Base-by-base conservation (phyloP, 2,797 vertebrate genomes). In the Megalops cyprinoides region DNA sequence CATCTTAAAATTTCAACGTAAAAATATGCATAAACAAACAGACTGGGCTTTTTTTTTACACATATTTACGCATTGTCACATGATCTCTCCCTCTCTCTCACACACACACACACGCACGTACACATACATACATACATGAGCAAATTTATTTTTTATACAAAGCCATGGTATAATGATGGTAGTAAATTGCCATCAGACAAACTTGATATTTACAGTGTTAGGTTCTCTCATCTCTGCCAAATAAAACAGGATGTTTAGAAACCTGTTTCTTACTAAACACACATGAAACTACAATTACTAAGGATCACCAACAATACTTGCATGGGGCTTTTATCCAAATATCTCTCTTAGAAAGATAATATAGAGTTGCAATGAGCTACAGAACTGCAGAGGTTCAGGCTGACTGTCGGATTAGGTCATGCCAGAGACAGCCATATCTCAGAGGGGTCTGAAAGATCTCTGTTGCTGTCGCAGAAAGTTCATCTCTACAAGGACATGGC, bases 381-480 rank as follows among this genome's bases (percentile, higher is more conserved):
- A n/a, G n/a, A n/a, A n/a, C n/a, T n/a, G n/a, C n/a, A n/a, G n/a
- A 84, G 86, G 88, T 90, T 91, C 87, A 83, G 86, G 86, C 89
- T 56, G 67, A 79, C 86, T 85, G 87, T 82, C 83, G 88, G 90
- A 92, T 92, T 91, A 91, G 87, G 86, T 86, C 83, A 88, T 91
- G 85, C 85, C 92, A 90, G 92, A 92, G 91, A 91, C 88, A 83
- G 87, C 86, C 23, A 90, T 85, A 53, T 39, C 4, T 49, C 78
- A 75, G 76, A 55, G 58, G 80, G 80, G 91, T 92, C 92, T 92
- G 91, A 92, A 89, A 92, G 87, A 92, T 87, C 86, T 87, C 81
- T 74, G 84, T 82, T 71, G n/a, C 67, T 44, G 67, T 44, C 37
- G 67, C 67, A n/a, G 20, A 7, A 3, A 37, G 67, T 71, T 71